Base-by-base conservation (phyloP, 1,140 invertebrate genomes). In the Pachypsylla venusta region DNA sequence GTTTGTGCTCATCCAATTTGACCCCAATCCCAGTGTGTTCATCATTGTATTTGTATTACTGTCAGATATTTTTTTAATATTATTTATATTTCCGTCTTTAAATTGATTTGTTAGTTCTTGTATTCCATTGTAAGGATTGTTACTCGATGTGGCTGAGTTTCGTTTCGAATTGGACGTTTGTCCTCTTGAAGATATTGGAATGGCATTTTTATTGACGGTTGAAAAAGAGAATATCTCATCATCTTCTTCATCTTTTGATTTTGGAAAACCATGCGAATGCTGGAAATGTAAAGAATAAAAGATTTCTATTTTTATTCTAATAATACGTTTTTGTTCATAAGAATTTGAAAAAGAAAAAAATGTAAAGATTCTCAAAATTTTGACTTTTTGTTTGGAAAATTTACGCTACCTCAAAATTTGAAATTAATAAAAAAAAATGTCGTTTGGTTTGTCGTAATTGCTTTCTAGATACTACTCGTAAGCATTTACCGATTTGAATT, bases 91-190 rank as follows among this genome's bases (percentile, higher is more conserved):
- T 3, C 42, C 42, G 16, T 48, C 42, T 19, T 48, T 48, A 22
- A 48, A 19, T 48, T 48, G 42, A 22, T 48, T 48, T n/a, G 42
- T 48, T 22, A 48, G 42, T 22, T 48, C 42, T 48, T 48, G 42
- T 10, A 48, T 48, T 5, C 42, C 42, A n/a, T 48, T 48, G 42
- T 5, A 48, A 4, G 42, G 42, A 19, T 48, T 48, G 16, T 5
- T n/a, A 22, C 42, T 48, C 3, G 42, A 7, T 7, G 42, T 19
- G 7, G 7, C 4, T 5, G 4, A 7, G 30, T 7, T 10, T 35
- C n/a, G 7, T 7, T 3, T 5, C 22, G 16, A 19, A 4, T n/a
- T 48, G 42, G 42, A 4, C 3, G 3, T 19, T 10, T n/a, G 22
- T 4, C 7, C 5, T 4, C 3, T n/a, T 4, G 42, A 48, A 4